Evolutionary conservation across 2,888 invertebrate species (phyloP).

Genomic region (Tachina grossa): DNA sequence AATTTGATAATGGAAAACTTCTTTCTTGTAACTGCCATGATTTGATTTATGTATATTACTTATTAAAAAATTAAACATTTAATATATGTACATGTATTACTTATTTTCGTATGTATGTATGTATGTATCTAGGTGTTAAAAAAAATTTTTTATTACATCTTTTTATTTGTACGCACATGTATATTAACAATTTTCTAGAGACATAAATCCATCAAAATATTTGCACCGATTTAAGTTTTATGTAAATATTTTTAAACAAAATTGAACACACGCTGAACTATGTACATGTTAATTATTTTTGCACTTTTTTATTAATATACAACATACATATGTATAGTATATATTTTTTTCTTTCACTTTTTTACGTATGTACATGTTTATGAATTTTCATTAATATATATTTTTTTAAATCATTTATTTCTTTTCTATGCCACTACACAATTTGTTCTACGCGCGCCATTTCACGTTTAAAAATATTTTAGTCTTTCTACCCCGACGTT

Average conservation of each 20-base stretch:
- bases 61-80: too few species aligned
- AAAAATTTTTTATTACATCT: background rate
- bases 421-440: constrained; percentile 50
- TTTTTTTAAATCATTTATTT: constrained; percentile 31
- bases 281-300: constrained; percentile 12
- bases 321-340: background rate
- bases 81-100: too few species aligned
- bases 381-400: constrained; percentile 6
- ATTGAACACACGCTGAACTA: too few species aligned
- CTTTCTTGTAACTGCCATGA: too few species aligned
- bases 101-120: background rate
- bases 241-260: too few species aligned
- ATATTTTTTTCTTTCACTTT: background rate
- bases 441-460: constrained; percentile 55
- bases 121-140: background rate
- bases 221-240: too few species aligned
- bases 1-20: too few species aligned
- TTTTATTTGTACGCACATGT: background rate
- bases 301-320: background rate
- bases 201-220: constrained; percentile 25
- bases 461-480: constrained; percentile 51
- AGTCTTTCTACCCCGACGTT: constrained; percentile 69
- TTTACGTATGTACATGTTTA: background rate
- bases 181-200: constrained; percentile 5
- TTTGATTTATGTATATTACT: too few species aligned